Evolutionary conservation across 2,113 vertebrate species (phyloP), one percentile per base, ranked within the genome.

Genomic region (Austrofundulus limnaeus): DNA sequence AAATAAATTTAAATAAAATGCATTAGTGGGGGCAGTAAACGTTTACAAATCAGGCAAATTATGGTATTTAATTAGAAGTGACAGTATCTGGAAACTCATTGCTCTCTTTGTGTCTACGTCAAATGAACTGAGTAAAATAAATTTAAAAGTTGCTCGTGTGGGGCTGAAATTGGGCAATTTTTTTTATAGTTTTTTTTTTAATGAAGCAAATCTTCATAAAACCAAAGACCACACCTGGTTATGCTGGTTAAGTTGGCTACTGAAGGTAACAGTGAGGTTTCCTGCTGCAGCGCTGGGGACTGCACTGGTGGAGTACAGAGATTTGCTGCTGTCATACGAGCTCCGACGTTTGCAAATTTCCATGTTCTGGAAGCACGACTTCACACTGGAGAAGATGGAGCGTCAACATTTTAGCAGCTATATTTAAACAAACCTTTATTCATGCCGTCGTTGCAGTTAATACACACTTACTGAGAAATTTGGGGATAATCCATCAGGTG

Each of bases 361-460:
- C 97, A 99, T 99, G 82, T 98, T 98, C 88, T 99, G 97, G 88
- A 99, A 99, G 89, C 97, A 98, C 5, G 96, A 98, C 84, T 98
- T 98, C 71, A 99, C 95, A 83, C 97, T 99, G 84, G 23, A 17
- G 25, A 8, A 24, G 72, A 25, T 1, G 2, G 37, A 63, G 34
- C 1, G 5, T 8, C 1, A 43, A 6, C 0, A 2, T 37, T 53
- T 55, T 8, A 71, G 42, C 0, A 2, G 59, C 31, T 28, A 21
- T 10, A 65, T 49, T 19, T 23, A 7, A 47, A 45, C 8, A 4
- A 28, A 69, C 11, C 37, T 19, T 43, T 21, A 2, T 1, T 7
- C 11, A 42, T 41, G 31, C 2, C 13, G 3, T 16, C 1, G 2
- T 7, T 5, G 13, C 14, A 1, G 21, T 8, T 34, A 34, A 9